Base-by-base conservation (phyloP, 35 echinoderm and acorn worm genomes). In the Lytechinus variegatus region DNA sequence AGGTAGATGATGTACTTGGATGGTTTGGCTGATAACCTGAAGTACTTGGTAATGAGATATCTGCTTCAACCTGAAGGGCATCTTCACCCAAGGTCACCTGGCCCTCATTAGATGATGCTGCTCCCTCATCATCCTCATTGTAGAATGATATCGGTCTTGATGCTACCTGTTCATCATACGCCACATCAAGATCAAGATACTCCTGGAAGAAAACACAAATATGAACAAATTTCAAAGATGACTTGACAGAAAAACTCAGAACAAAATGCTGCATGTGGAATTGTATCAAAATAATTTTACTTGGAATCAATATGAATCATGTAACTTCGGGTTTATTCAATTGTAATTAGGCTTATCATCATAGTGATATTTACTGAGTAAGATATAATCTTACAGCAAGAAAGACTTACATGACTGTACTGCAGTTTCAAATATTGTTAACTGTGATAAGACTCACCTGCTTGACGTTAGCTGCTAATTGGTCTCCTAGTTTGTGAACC, bases 401-500 rank as follows among this genome's bases (percentile, higher is more conserved):
- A 44, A 44, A 44, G 33, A 44, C n/a, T n/a, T n/a, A n/a, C 33
- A 44, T 44, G 33, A 44, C 33, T 44, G 33, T 56, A 56, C 61
- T 71, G 12, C 61, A 71, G 14, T 71, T 1, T 14, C 0, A 19
- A 19, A 71, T 71, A 21, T 71, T 71, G 14, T 71, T 13, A n/a
- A 79, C 66, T 79, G 21, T 24, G 19, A 27, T 24, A 6, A 54
- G 28, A 58, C 96, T 94, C 95, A 99, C 98, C 94, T 99, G 97
- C 95, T 95, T 97, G 54, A 97, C 96, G 89, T 97, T 99, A 52
- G 96, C 96, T 87, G 97, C 97, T 29, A 99, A 95, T 92, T 97
- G 97, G 61, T 97, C 97, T 88, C 98, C 98, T 11, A 97, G 94
- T 71, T 97, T 99, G 60, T 90, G 94, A 24, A 97, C 98, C 52